Evolutionary conservation across 2,113 vertebrate genomes (phyloP).

Genomic region (Strix uralensis): DNA sequence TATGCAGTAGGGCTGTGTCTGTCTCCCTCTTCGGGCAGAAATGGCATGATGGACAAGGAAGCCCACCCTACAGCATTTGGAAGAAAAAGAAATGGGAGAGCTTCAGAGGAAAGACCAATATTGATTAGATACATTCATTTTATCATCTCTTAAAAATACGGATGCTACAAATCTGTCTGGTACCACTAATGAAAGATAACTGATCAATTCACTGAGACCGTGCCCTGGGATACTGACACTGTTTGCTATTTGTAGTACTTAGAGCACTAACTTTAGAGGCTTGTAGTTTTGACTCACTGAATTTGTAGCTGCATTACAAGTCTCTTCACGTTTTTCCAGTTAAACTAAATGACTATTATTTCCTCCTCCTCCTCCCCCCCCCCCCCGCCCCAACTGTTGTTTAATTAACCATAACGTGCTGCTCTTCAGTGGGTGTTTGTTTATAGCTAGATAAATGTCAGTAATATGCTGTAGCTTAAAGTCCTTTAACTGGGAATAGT

Average conservation of each 20-base stretch:
- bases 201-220: neutral
- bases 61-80: neutral
- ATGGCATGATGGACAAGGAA: neutral
- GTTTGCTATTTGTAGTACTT: neutral
- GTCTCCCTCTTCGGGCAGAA: neutral
- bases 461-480: slow-evolving; percentile 1
- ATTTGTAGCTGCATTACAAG: neutral
- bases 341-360: slow-evolving; percentile 30
- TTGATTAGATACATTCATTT: neutral
- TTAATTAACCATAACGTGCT: slow-evolving; percentile 54
- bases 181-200: neutral
- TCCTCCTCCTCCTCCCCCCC: neutral
- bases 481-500: neutral
- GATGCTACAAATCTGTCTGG: neutral
- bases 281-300: neutral
- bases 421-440: slow-evolving; percentile 60
- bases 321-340: neutral
- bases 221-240: rapidly evolving
- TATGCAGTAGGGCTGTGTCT: neutral
- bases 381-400: neutral
- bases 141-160: neutral
- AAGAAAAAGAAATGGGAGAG: neutral
- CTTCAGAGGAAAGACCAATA: neutral
- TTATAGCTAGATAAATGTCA: slow-evolving; percentile 49
- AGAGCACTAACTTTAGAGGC: neutral